Percentiles rank a stretch among this genome's conserved stretches.
phyloP scores from a whole-genome alignment of 2,888 invertebrate species.

The Endotricha flammealis region DNA sequence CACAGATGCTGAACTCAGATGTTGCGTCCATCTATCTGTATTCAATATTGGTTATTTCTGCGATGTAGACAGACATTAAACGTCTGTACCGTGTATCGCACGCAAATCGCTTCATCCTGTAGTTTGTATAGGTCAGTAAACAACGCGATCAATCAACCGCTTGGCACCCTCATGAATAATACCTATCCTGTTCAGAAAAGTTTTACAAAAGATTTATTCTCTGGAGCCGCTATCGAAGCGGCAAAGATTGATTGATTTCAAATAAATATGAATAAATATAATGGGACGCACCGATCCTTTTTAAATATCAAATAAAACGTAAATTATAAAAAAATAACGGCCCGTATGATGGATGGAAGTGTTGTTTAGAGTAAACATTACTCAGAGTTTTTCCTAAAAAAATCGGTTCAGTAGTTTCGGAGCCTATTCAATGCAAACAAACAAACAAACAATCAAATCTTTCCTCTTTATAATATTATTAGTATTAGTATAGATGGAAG shows the following conservation, averaged over 20 bases:
- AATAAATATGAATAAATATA: slow-evolving; percentile 59
- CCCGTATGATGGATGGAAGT: slow-evolving; percentile 5
- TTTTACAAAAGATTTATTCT: slow-evolving; percentile 74
- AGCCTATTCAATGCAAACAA: too few species aligned
- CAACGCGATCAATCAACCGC: slow-evolving; percentile 65
- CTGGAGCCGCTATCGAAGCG: slow-evolving; percentile 52
- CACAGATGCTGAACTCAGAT: too few species aligned
- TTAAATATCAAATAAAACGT: slow-evolving; percentile 19
- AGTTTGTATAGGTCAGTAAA: slow-evolving; percentile 27
- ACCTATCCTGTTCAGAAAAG: slow-evolving; percentile 63
- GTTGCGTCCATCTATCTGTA: too few species aligned
- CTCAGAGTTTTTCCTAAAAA: too few species aligned
- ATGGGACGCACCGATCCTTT: slow-evolving; percentile 24
- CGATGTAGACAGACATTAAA: too few species aligned
- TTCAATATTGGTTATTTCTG: too few species aligned
- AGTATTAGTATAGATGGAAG: too few species aligned
- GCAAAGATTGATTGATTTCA: slow-evolving; percentile 71
- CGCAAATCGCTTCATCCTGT: slow-evolving; percentile 17
- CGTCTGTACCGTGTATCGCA: background rate
- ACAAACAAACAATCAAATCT: too few species aligned
- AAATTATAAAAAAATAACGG: slow-evolving; percentile 19
- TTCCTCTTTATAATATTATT: too few species aligned
- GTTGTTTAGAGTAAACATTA: too few species aligned
- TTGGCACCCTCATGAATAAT: slow-evolving; percentile 71
- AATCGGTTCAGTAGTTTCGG: too few species aligned